Evolutionary conservation across 2,113 vertebrate species (phyloP).

Genomic region (Pangasianodon gigas): DNA sequence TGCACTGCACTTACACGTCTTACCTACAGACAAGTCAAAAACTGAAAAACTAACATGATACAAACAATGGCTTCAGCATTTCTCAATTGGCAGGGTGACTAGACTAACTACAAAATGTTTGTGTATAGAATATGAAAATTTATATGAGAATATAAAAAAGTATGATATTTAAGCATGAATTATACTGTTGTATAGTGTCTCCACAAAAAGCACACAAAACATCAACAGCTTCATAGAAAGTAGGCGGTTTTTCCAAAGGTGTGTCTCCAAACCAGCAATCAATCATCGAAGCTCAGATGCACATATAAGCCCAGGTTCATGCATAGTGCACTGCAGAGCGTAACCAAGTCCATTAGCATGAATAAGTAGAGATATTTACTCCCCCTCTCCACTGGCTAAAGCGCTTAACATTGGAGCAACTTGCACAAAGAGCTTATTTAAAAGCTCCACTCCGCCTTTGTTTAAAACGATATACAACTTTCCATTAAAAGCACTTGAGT

Average conservation of each 20-base stretch:
- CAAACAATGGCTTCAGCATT: neutral
- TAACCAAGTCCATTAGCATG: slow-evolving; percentile 50
- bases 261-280: neutral
- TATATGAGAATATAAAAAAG: neutral
- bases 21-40: neutral
- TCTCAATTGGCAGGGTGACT: neutral
- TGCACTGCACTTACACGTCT: neutral
- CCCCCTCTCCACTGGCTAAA: slow-evolving; percentile 29
- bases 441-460: slow-evolving; percentile 73
- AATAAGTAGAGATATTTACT: slow-evolving; percentile 51
- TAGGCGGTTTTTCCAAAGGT: neutral
- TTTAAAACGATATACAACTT: slow-evolving; percentile 61
- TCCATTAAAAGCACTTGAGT: slow-evolving; percentile 53
- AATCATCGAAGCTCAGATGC: neutral
- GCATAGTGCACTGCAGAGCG: slow-evolving; percentile 9
- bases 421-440: slow-evolving; percentile 57
- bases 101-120: neutral
- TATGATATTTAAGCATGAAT: neutral
- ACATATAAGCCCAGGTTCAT: neutral
- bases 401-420: slow-evolving; percentile 46
- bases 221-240: neutral
- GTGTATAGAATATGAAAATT: neutral
- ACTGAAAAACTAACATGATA: neutral
- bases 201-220: neutral
- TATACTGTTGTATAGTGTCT: no score